These are phyloP conservation scores for Antechinus flavipes DNA, from an alignment of 2,113 vertebrate species.

Conservation along the genomic window DNA sequence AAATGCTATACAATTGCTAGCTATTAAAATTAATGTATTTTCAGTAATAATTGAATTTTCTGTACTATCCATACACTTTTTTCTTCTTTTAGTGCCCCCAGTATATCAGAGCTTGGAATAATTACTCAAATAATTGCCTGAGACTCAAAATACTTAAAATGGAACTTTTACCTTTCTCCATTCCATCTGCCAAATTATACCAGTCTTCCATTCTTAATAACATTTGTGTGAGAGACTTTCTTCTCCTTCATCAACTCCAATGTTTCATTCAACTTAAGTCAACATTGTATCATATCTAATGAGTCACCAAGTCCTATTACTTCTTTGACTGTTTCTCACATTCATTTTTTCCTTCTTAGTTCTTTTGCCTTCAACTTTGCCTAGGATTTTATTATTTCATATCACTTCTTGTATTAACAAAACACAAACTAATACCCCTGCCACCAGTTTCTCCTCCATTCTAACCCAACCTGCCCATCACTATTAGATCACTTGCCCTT, in stretches of 20 bases:
- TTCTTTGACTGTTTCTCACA: neutral
- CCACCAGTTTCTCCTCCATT: neutral
- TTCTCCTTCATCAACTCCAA: neutral
- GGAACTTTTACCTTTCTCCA: neutral
- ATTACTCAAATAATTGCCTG: neutral
- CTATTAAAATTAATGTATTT: neutral
- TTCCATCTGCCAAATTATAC: neutral
- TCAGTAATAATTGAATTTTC: neutral
- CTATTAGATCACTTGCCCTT: neutral
- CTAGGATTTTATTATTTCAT: neutral
- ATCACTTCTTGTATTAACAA: neutral
- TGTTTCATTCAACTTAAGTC: neutral
- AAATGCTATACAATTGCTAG: neutral
- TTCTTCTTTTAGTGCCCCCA: no score
- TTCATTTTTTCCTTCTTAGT: neutral
- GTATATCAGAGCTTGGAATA: neutral
- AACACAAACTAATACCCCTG: neutral
- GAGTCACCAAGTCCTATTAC: neutral
- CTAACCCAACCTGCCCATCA: neutral
- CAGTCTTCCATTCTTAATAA: neutral
- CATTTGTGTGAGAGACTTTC: neutral
- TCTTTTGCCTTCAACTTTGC: neutral
- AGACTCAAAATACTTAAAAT: neutral
- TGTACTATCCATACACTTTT: no score
- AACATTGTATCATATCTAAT: neutral